Evolutionary conservation across 2,888 invertebrate genomes (phyloP).

Genomic region (Drosophila paracracens): DNA sequence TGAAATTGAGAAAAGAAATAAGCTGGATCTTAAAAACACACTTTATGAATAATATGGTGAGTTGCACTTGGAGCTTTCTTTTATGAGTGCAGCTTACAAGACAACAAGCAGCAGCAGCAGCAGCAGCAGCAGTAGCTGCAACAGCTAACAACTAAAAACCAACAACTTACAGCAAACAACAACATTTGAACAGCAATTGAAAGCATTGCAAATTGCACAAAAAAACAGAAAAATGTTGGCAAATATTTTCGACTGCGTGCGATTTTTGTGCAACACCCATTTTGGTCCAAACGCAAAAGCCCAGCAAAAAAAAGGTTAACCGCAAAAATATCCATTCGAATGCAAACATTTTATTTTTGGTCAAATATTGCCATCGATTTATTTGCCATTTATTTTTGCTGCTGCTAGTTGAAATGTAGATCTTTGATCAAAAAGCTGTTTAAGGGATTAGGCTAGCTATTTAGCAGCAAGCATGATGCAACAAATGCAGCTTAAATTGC

Average conservation of each 20-base stretch:
- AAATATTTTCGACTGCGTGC: slow-evolving; percentile 44
- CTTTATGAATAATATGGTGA: neutral
- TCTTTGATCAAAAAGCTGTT: slow-evolving; percentile 28
- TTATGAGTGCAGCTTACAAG: slow-evolving; percentile 6
- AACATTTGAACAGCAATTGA: slow-evolving; percentile 24
- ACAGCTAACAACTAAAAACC: slow-evolving; percentile 5
- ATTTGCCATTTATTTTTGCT: neutral
- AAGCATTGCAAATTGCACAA: slow-evolving; percentile 44
- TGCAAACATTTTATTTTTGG: slow-evolving; percentile 13
- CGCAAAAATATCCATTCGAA: slow-evolving; percentile 10
- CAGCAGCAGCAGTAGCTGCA: neutral
- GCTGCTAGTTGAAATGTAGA: slow-evolving; percentile 11
- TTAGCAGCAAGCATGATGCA: slow-evolving; percentile 19
- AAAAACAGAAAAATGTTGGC: slow-evolving; percentile 3
- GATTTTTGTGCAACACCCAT: slow-evolving; percentile 21
- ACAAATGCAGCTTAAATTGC: slow-evolving; percentile 27
- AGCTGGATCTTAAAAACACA: neutral
- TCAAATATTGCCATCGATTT: slow-evolving; percentile 6
- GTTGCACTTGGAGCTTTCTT: neutral
- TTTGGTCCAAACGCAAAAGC: neutral
- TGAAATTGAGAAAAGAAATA: neutral
- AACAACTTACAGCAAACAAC: slow-evolving; percentile 25
- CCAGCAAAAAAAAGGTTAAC: neutral
- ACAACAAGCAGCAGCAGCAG: neutral
- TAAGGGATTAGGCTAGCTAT: slow-evolving; percentile 22